Base-by-base conservation (phyloP, 2,797 vertebrate genomes). In the Rhabdomys pumilio region DNA sequence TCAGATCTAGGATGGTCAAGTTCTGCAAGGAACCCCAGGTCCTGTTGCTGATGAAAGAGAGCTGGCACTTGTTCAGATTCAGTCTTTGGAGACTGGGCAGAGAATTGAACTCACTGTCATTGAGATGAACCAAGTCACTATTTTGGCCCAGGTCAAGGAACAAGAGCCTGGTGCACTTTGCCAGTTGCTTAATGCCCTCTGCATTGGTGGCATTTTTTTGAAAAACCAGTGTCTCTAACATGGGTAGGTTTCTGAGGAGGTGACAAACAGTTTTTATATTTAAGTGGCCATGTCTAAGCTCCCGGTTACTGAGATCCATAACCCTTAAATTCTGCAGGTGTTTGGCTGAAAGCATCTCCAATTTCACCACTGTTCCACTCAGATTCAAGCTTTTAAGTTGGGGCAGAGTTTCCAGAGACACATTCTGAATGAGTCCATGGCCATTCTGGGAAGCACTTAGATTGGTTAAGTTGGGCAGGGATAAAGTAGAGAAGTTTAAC, bases 1-100 rank as follows among this genome's bases (percentile, higher is more conserved):
- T 81, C 96, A 99, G 94, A 0, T 98, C 95, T 67, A 99, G 98
- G 83, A 61, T 93, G 63, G 96, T 98, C 95, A 96, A 97, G 84
- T 97, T 83, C 85, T 95, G 93, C 53, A 11, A 8, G 63, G 84
- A 72, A 87, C 72, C 53, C 73, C 65, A 95, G 75, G 96, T 96
- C 81, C 57, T 65, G 14, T 96, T 96, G 88, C 81, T 95, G 93
- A 96, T 67, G 93, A 97, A 95, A 72, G 80, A 2, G 1, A 98
- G 79, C 29, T 95, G 92, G 65, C 87, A 94, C 72, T 69, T 96
- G 93, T 94, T 95, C 76, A 95, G 41, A 86, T 92, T 85, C 81
- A 96, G 82, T 57, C 59, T 92, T 87, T 91, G 59, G 34, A 97
- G 91, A 72, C 82, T 96, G 26, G 96, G 81, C 53, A 92, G 79